Percentiles rank a stretch among this genome's conserved stretches.
Evolutionary conservation across 2,113 vertebrate species (phyloP).

Genomic region (Telmatochromis sp.): DNA sequence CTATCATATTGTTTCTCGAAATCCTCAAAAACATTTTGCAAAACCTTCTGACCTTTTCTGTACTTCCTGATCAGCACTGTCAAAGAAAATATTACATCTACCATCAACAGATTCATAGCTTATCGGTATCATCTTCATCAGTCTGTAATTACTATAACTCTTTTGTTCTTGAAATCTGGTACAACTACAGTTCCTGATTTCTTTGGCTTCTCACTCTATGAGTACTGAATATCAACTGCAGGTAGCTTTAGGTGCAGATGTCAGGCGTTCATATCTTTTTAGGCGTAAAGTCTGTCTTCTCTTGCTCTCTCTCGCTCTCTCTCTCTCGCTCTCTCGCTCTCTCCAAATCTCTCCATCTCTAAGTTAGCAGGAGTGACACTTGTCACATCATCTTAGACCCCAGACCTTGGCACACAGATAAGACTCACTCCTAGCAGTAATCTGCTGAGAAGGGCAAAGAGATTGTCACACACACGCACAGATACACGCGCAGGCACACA

Average conservation of each 20-base stretch:
- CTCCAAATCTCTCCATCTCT: slow-evolving; percentile 6
- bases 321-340: neutral
- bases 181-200: neutral
- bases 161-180: neutral
- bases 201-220: neutral
- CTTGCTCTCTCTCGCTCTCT: neutral
- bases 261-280: neutral
- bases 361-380: slow-evolving; percentile 25
- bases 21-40: neutral
- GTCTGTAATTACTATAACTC: neutral
- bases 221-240: neutral
- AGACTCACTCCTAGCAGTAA: slow-evolving; percentile 22
- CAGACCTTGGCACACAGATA: slow-evolving; percentile 18
- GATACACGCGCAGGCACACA: neutral
- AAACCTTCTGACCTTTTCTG: neutral
- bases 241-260: neutral
- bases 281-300: neutral
- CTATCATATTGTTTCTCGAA: neutral
- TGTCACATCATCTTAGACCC: slow-evolving; percentile 36
- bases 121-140: neutral
- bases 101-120: neutral
- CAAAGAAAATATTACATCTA: neutral
- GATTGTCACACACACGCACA: neutral
- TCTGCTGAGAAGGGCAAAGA: slow-evolving; percentile 31
- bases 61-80: neutral